A percentile compares a stretch with the other conserved stretches of the same genome.
phyloP scores from a whole-genome alignment of 2,113 vertebrate species.

The Aleadryas rufinucha region DNA sequence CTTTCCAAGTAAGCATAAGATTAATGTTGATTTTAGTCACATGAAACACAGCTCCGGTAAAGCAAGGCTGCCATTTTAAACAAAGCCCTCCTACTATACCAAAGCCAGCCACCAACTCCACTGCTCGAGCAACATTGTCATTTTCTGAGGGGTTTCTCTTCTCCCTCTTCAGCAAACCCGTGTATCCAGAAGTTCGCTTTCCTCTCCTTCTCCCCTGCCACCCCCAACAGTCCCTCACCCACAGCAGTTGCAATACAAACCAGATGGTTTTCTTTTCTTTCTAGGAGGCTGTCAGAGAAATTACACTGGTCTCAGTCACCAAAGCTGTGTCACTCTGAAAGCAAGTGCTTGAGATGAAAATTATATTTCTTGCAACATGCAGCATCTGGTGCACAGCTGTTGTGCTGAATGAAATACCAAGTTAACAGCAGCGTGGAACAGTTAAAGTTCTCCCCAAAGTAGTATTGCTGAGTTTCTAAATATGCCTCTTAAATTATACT shows the following conservation, averaged over 20 bases:
- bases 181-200: background rate
- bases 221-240: background rate
- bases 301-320: background rate
- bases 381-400: constrained; percentile 76
- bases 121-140: fast-evolving
- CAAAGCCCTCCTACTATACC: background rate
- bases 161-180: background rate
- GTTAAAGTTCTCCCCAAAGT: constrained; percentile 53
- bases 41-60: background rate
- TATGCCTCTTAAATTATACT: constrained; percentile 62
- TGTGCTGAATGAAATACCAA: constrained; percentile 45
- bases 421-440: background rate
- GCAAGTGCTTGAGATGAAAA: constrained; percentile 34
- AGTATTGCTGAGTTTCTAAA: constrained; percentile 52
- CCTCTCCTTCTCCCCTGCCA: background rate
- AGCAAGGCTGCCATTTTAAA: background rate
- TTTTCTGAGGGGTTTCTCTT: background rate
- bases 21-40: background rate
- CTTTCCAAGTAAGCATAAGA: background rate
- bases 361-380: constrained; percentile 25
- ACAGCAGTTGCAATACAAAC: background rate
- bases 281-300: constrained; percentile 19
- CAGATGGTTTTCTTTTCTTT: constrained; percentile 35
- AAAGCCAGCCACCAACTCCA: background rate
- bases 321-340: background rate